A percentile compares a stretch with the other conserved stretches of the same genome.
Evolutionary conservation across 2,888 invertebrate genomes (phyloP).

Genomic region (Parnassius smintheus): DNA sequence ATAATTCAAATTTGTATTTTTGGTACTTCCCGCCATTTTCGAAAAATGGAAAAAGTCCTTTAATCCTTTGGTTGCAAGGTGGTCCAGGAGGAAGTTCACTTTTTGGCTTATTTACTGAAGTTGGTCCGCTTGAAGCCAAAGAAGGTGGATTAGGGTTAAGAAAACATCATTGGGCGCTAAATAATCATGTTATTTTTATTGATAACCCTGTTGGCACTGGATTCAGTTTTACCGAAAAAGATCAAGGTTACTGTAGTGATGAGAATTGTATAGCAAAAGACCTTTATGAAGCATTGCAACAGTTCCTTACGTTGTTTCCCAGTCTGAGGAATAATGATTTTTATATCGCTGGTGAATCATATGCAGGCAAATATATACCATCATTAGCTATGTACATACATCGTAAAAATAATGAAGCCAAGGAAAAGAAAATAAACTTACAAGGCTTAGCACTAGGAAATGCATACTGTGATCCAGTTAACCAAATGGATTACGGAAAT

Average conservation of each 20-base stretch:
- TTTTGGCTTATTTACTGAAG: constrained; percentile 80
- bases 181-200: constrained; percentile 82
- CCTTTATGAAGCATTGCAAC: constrained; percentile 73
- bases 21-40: constrained; percentile 83
- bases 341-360: constrained; percentile 83
- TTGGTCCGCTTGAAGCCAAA: constrained; percentile 80
- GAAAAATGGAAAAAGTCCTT: constrained; percentile 61
- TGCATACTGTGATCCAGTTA: constrained; percentile 74
- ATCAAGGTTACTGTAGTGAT: constrained; percentile 77
- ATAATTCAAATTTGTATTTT: constrained; percentile 82
- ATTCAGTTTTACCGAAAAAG: constrained; percentile 82
- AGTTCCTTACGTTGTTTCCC: constrained; percentile 83
- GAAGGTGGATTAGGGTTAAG: constrained; percentile 57
- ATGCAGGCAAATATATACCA: constrained; percentile 81
- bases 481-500: constrained; percentile 73
- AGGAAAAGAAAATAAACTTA: constrained; percentile 65
- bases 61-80: constrained; percentile 81
- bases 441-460: constrained; percentile 79
- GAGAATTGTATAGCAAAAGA: constrained; percentile 79
- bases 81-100: constrained; percentile 80
- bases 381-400: constrained; percentile 77
- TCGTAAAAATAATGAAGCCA: constrained; percentile 51
- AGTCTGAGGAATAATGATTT: constrained; percentile 75
- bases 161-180: constrained; percentile 80
- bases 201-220: constrained; percentile 85